These are phyloP conservation scores for Rhopalosiphum maidis DNA, from an alignment of 1,140 invertebrate species.

Conservation along the genomic window DNA sequence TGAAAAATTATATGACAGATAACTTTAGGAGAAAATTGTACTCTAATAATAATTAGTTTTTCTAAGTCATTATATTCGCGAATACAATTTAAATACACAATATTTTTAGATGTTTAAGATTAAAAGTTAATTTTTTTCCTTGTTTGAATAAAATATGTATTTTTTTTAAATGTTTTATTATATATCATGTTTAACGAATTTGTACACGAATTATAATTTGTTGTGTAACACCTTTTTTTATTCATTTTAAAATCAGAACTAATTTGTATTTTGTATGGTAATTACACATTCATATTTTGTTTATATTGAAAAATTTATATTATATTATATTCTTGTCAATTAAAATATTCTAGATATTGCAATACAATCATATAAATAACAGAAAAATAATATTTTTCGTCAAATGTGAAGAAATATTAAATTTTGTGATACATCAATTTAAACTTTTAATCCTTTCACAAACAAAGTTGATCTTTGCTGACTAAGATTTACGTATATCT, in stretches of 20 bases:
- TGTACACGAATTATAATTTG: too few relatives aligned
- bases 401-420: background rate
- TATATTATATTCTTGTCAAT: background rate
- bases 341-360: background rate
- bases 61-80: background rate
- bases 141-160: background rate
- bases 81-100: background rate
- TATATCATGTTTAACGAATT: too few relatives aligned
- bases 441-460: background rate
- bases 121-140: background rate
- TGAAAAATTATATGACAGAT: slow-evolving; percentile 1
- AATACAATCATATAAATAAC: background rate
- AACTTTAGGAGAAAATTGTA: background rate
- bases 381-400: background rate
- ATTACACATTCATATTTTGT: too few relatives aligned
- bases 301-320: too few relatives aligned
- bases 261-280: too few relatives aligned
- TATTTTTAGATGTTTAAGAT: background rate
- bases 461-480: too few relatives aligned
- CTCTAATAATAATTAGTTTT: background rate
- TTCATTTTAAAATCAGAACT: too few relatives aligned
- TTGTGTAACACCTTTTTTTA: too few relatives aligned
- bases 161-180: too few relatives aligned
- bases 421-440: background rate
- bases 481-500: too few relatives aligned